Evolutionary conservation across 2,113 vertebrate species (phyloP), one percentile per base, ranked within the genome.

Genomic region (Abramis brama): DNA sequence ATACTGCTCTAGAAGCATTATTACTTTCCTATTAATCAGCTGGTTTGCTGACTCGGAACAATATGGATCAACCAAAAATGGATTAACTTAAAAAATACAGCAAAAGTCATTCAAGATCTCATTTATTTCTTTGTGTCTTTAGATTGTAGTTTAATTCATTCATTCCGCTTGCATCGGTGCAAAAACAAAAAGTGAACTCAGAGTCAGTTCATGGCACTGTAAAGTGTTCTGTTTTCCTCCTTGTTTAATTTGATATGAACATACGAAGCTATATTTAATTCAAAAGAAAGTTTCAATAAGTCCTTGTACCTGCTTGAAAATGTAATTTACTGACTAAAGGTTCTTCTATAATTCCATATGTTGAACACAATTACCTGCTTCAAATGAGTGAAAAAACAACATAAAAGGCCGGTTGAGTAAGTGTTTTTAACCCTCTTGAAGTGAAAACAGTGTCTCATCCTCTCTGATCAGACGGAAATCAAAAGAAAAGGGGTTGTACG

Each of bases 391-490:
- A 33, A 64, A 64, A 82, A 68, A 70, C 10, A 82, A 0, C 45
- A 82, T 50, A 25, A 52, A 77, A 77, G 52, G 27, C 55, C 75
- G 59, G 12, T 21, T 71, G 75, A 33, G 64, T 64, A 1, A 36
- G 45, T 30, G 59, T 74, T 78, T 75, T 83, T 83, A 78, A 73
- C 68, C 85, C 77, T 71, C 52, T 86, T 79, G 68, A 36, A 30
- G 84, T 59, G 5, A 70, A 71, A 73, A 70, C 52, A 86, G 62
- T n/a, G n/a, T 77, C 27, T 55, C 30, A 13, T 15, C n/a, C 23
- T 66, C 74, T 75, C 74, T 9, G 74, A 62, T 57, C 71, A 43
- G 74, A 57, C 25, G 12, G 33, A 64, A 70, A 86, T 84, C 75
- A 85, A 87, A 87, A 60, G 39, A 52, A 55, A 71, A 59, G 27